phyloP scores from a whole-genome alignment of 2,797 vertebrate genomes.

The Mus spretus region DNA sequence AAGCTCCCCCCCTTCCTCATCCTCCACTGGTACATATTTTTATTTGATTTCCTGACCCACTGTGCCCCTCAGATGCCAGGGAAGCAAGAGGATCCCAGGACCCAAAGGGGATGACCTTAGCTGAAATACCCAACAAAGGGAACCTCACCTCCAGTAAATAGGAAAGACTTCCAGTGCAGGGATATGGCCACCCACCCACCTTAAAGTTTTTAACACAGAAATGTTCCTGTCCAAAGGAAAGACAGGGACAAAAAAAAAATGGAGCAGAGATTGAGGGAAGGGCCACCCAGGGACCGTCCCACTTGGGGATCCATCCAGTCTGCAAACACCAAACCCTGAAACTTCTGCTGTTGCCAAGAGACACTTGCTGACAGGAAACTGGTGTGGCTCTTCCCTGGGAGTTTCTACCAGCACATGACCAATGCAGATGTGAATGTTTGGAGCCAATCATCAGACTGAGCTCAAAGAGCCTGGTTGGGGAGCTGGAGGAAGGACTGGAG shows the following conservation, averaged over 20 bases:
- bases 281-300: fast-evolving
- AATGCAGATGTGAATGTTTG: background rate
- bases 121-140: background rate
- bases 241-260: background rate
- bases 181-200: background rate
- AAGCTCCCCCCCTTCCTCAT: background rate
- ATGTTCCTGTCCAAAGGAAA: background rate
- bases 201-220: background rate
- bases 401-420: background rate
- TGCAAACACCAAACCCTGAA: background rate
- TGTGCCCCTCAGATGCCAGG: background rate
- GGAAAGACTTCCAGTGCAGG: background rate
- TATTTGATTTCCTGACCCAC: background rate
- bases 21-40: background rate
- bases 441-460: background rate
- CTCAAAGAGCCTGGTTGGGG: background rate
- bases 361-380: background rate
- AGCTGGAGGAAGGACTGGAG: background rate
- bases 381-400: background rate
- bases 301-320: too few relatives aligned
- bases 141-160: background rate
- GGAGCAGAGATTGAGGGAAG: background rate
- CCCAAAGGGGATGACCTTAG: background rate
- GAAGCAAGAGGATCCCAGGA: background rate
- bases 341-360: background rate